Percentiles rank a stretch among this genome's conserved stretches.
Evolutionary conservation across 2,797 vertebrate species (phyloP).

Genomic region (Aphelocoma californica): DNA sequence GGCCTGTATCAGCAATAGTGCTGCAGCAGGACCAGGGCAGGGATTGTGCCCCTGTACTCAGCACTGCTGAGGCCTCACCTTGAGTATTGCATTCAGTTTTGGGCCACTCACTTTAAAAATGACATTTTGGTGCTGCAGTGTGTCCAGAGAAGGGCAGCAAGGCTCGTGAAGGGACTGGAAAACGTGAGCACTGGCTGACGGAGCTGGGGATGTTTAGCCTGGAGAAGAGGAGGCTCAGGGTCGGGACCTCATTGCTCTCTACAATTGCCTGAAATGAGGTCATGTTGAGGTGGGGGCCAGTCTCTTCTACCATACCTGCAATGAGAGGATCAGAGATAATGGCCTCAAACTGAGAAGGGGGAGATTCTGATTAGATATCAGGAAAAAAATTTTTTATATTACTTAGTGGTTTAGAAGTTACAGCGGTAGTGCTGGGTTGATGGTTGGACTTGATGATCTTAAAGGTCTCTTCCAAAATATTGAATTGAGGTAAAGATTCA

Average conservation of each 20-base stretch:
- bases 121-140: background rate
- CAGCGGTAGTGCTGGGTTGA: background rate
- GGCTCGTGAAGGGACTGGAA: background rate
- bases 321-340: background rate
- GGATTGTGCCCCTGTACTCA: background rate
- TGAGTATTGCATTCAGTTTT: background rate
- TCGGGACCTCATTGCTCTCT: too few relatives aligned
- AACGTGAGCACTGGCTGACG: background rate
- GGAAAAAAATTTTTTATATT: background rate
- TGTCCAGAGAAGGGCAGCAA: background rate
- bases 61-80: background rate
- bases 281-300: accelerated
- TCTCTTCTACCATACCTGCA: background rate
- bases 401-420: background rate
- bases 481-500: background rate
- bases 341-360: background rate
- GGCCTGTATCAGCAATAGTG: background rate
- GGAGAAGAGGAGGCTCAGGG: background rate
- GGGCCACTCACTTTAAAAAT: background rate
- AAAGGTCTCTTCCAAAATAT: background rate
- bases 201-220: background rate
- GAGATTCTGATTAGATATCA: background rate
- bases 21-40: background rate
- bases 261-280: background rate
- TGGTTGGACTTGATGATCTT: background rate